Base-by-base conservation (phyloP, 2,888 invertebrate species). In the Lithophane leautieri region DNA sequence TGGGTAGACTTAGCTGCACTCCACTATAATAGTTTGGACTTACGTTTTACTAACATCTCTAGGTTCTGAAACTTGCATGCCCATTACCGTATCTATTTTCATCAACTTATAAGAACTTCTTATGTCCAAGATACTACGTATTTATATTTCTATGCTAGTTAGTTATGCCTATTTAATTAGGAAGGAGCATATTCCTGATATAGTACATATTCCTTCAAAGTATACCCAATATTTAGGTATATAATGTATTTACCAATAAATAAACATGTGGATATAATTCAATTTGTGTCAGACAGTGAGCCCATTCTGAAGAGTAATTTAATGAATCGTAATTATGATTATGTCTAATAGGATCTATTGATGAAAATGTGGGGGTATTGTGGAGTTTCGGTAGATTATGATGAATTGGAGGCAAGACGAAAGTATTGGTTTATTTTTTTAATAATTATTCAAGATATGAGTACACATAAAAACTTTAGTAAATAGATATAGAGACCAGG, bases 251-350 rank as follows among this genome's bases (percentile, higher is more conserved):
- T 4, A 34, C 34, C 34, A 34, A 34, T 34, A 34, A 4, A 34
- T 34, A 34, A 34, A 58, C 25, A 22, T 56, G 52, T 54, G 28
- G 9, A 50, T 44, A n/a, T 74, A 50, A 77, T 72, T 72, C 25
- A 25, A 77, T 79, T 72, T 79, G 34, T 22, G 63, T 56, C 25
- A 47, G 34, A 42, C 47, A 14, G 62, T 79, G 72, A 42, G 47
- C 54, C 22, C 22, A 42, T 72, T 79, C 34, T 40, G 25, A 50
- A 16, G 62, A 25, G 14, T 42, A 42, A 56, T 79, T 79, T 63
- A 34, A 77, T 77, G 34, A 79, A 72, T 72, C 28, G 42, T 70
- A 54, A 78, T 71, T 54, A 63, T 72, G 14, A 50, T 78, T 42
- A 42, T 7, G 14, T 56, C 34, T 42, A 70, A 28, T 28, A 78